Conservation (phyloP, 2,113 vertebrate species). For the Scopus umbretta region DNA sequence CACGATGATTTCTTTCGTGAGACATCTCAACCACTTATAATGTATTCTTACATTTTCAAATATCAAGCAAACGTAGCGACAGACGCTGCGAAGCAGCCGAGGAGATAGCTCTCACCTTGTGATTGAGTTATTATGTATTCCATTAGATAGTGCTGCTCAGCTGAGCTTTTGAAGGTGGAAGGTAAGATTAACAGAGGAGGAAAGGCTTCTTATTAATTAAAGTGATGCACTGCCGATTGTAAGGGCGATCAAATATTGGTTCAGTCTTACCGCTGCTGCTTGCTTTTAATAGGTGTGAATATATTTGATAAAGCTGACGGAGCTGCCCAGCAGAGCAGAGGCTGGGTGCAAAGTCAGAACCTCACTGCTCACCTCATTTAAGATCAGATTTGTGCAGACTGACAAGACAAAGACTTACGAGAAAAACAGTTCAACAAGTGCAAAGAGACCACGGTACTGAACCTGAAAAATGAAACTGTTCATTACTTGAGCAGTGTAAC, state of each 20-base stretch:
- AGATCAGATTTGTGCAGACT: not conserved
- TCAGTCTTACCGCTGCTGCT: not conserved
- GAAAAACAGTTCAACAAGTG: not conserved
- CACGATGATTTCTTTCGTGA: not conserved
- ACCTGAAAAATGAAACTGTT: not conserved
- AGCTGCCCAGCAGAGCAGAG: not conserved
- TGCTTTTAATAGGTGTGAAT: not conserved
- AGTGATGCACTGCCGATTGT: not conserved
- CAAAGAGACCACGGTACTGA: not conserved
- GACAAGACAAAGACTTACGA: not conserved
- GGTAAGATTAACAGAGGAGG: not conserved
- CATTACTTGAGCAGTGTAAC: not conserved
- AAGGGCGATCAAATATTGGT: not conserved
- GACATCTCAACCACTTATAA: not conserved
- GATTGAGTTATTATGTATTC: not conserved
- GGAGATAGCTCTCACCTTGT: not conserved
- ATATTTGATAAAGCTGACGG: not conserved
- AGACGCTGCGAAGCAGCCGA: not conserved
- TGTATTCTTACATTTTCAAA: not conserved
- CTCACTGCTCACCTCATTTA: not conserved
- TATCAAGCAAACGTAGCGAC: not conserved
- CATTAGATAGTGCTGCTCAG: not conserved
- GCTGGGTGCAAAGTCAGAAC: not conserved
- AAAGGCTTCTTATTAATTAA: slow-evolving; percentile 17
- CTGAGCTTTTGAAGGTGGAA: not conserved